Base-by-base conservation (phyloP, 1,140 invertebrate species). In the Archivesica marissinica region DNA sequence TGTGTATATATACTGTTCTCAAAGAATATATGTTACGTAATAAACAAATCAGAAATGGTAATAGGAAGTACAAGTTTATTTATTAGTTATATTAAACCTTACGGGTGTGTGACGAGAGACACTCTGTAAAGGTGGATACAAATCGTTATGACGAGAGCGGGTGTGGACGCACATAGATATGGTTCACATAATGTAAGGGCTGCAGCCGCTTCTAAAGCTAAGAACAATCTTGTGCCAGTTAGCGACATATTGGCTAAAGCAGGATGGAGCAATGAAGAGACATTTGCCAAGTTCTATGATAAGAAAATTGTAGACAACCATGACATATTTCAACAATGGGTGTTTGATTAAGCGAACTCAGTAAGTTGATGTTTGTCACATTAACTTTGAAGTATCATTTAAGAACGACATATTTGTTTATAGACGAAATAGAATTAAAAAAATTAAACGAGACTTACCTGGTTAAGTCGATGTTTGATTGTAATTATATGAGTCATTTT, bases 41-140 rank as follows among this genome's bases (percentile, higher is more conserved):
- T 47, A 30, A 30, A 7, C 17, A 30, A 20, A 15, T 35, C 28
- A 28, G 20, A 15, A 17, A 41, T 7, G 41, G 9, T 25, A 35
- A 23, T 61, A 66, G 38, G 44, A 54, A 54, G 15, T 23, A 30
- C 6, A 25, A 35, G 13, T 68, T 35, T 84, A 13, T 80, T 84
- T 41, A 52, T 87, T 13, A 84, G 59, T 56, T 87, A 74, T 47
- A 54, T 87, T 17, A 78, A 87, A 30, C 80, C 81, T 1, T 56
- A 66, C 56, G 41, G 47, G 2, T 6, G 52, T 30, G 86, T 85
- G 30, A 39, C 61, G 4, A 80, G 25, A 25, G 64, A 80, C 39
- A 82, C 82, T 15, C 39, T 77, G 17, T 30, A 47, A 25, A 15
- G 70, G 33, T 86, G 85, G 78, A 56, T 76, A 17, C 66, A 81